These are phyloP conservation scores for Zosterops japonicus DNA, from an alignment of 2,113 vertebrate species.

Conservation along the genomic window DNA sequence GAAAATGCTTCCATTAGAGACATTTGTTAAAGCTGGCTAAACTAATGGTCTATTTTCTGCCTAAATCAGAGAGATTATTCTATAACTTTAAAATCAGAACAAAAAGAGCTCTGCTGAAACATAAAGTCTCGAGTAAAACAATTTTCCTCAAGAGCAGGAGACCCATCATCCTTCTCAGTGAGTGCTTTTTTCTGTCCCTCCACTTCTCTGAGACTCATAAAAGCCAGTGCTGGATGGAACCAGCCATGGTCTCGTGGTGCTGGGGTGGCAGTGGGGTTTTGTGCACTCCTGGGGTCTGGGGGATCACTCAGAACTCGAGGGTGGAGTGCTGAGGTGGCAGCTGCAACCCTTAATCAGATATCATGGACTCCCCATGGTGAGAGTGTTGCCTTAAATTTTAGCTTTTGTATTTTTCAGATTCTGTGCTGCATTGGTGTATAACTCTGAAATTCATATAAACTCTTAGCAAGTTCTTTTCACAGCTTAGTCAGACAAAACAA, in stretches of 20 bases:
- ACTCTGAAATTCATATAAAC: neutral
- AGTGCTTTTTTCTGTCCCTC: neutral
- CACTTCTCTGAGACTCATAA: neutral
- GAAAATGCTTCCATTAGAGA: slow-evolving; percentile 5
- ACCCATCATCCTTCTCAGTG: neutral
- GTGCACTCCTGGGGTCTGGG: neutral
- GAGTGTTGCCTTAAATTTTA: neutral
- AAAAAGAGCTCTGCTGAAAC: slow-evolving; percentile 18
- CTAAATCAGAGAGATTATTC: slow-evolving; percentile 31
- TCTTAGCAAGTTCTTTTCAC: neutral
- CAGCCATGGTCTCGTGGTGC: neutral
- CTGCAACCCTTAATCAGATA: neutral
- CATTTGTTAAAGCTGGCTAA: neutral
- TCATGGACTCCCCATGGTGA: accelerated
- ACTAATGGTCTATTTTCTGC: slow-evolving; percentile 32
- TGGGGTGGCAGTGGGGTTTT: neutral
- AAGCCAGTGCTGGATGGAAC: accelerated
- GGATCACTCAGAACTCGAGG: neutral
- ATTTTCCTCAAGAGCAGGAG: slow-evolving; percentile 31
- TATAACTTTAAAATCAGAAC: slow-evolving; percentile 49
- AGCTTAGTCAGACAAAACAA: neutral
- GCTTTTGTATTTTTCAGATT: neutral
- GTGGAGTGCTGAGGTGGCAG: neutral
- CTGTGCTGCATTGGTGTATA: too few species aligned
- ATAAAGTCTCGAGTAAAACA: neutral